Conservation (phyloP, 2,888 invertebrate genomes). For the Mimachlamys varia region DNA sequence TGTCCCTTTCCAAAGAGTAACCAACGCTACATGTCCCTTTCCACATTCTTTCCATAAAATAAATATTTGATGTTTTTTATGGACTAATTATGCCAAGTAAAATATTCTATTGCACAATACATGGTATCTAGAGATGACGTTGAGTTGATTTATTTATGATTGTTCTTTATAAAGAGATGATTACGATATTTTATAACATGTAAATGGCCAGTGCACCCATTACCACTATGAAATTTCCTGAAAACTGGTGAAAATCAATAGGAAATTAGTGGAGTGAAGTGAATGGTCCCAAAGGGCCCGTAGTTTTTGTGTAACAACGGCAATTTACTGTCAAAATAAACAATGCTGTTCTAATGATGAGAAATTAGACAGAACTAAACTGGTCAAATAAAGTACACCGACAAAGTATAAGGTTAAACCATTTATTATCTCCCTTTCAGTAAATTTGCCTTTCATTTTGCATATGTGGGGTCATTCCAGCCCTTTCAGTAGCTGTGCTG, state of each 20-base stretch:
- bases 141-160: not conserved
- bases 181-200: slow-evolving; percentile 22
- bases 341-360: not conserved
- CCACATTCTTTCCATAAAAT: no score
- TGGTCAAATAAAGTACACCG: not conserved
- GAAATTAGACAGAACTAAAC: not conserved
- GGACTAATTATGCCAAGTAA: not conserved
- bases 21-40: no score
- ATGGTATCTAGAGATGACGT: not conserved
- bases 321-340: not conserved
- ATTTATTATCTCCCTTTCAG: not conserved
- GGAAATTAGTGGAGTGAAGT: not conserved
- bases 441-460: not conserved
- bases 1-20: no score
- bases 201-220: not conserved
- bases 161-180: not conserved
- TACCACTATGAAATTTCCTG: not conserved
- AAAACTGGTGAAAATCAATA: not conserved
- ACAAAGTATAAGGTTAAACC: not conserved
- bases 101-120: not conserved
- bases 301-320: not conserved
- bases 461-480: not conserved
- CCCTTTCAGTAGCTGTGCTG: not conserved
- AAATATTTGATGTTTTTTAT: not conserved
- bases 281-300: not conserved